These are phyloP conservation scores for Carpatolechia fugitivella DNA, from an alignment of 2,888 invertebrate genomes.

Conservation along the genomic window DNA sequence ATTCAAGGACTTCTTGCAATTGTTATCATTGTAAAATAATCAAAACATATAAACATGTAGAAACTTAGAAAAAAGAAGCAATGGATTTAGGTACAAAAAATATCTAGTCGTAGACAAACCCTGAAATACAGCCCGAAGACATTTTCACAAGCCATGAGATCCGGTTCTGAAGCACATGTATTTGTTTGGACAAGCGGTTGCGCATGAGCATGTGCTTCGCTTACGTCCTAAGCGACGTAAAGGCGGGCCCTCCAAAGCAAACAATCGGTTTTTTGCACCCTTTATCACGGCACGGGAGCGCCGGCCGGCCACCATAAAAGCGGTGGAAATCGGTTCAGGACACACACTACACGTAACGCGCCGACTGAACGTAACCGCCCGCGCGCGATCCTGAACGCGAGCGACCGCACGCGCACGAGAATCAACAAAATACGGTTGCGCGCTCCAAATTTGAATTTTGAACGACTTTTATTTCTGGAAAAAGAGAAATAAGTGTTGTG, in stretches of 20 bases:
- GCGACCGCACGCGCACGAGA: conserved; percentile 26
- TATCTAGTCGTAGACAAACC: no score
- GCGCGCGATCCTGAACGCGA: conserved; percentile 45
- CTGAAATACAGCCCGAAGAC: conserved; percentile 12
- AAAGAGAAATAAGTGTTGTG: conserved; percentile 37
- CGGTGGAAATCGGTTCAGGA: conserved; percentile 73
- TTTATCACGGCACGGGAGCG: conserved; percentile 63
- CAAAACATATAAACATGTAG: no score
- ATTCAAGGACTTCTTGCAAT: no score
- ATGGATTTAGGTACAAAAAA: no score
- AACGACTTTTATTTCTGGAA: conserved; percentile 1
- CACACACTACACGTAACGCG: conserved; percentile 71
- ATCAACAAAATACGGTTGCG: conserved; percentile 23
- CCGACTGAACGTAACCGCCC: conserved; percentile 66
- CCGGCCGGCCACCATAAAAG: conserved; percentile 69
- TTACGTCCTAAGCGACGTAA: conserved; percentile 69
- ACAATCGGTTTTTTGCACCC: conserved; percentile 76
- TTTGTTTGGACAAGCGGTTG: conserved; percentile 69
- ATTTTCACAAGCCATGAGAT: conserved; percentile 68
- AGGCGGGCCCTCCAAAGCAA: conserved; percentile 65
- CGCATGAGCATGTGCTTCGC: conserved; percentile 62
- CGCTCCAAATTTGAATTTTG: conserved; percentile 4
- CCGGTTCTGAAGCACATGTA: conserved; percentile 66
- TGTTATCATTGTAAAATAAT: no score
- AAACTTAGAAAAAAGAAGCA: no score